A percentile compares a stretch with the other conserved stretches of the same genome.
phyloP scores from a whole-genome alignment of 2,888 invertebrate genomes.

The Xanthorhoe designata region DNA sequence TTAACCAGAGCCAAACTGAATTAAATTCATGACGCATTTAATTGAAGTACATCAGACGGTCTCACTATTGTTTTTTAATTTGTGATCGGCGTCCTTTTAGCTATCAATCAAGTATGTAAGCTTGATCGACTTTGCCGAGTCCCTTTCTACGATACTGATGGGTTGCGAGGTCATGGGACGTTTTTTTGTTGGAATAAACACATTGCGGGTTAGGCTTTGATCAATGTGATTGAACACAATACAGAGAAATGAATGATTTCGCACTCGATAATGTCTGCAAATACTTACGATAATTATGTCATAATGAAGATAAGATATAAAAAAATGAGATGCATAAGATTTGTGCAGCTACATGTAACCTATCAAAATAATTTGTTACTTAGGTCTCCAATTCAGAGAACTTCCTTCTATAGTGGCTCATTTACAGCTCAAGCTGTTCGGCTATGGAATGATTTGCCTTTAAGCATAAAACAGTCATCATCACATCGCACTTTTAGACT shows the following conservation, averaged over 20 bases:
- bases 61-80: slow-evolving; percentile 68
- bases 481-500: too few species aligned
- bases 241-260: neutral
- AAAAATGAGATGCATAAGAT: too few species aligned
- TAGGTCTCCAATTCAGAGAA: too few species aligned
- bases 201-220: slow-evolving; percentile 19
- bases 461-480: too few species aligned
- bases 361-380: too few species aligned
- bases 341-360: too few species aligned
- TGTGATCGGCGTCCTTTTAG: slow-evolving; percentile 72
- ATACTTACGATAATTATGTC: neutral
- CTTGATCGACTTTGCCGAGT: slow-evolving; percentile 46
- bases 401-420: too few species aligned
- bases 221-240: neutral
- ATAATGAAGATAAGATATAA: too few species aligned
- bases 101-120: slow-evolving; percentile 77
- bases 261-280: neutral
- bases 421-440: too few species aligned
- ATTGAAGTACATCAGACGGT: slow-evolving; percentile 61
- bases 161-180: slow-evolving; percentile 21
- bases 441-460: too few species aligned
- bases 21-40: slow-evolving; percentile 54
- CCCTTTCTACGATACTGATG: slow-evolving; percentile 42
- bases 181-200: slow-evolving; percentile 17
- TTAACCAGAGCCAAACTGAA: slow-evolving; percentile 45